A percentile compares a stretch with the other conserved stretches of the same genome.
These are phyloP conservation scores for Oryzias dopingdopingensis DNA, from an alignment of 2,797 vertebrate species.

Conservation along the genomic window DNA sequence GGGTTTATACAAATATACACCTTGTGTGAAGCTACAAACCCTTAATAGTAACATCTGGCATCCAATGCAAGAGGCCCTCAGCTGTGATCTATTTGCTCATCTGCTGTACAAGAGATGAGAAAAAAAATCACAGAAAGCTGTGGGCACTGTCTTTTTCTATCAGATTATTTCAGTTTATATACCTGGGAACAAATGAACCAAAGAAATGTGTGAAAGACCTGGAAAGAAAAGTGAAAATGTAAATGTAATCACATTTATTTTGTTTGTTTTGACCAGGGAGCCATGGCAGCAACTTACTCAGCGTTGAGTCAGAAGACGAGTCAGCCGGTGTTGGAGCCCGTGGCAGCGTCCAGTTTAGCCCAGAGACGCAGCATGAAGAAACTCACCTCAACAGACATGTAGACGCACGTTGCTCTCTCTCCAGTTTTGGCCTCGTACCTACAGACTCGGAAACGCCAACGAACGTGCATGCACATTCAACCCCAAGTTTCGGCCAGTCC, in stretches of 20 bases:
- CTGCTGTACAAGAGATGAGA: no score
- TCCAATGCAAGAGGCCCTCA: no score
- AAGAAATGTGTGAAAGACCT: no score
- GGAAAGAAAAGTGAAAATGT: background rate
- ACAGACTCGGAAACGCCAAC: slow-evolving; percentile 25
- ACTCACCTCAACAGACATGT: slow-evolving; percentile 94
- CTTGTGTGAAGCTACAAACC: no score
- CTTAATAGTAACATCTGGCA: no score
- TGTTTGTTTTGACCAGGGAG: slow-evolving; percentile 76
- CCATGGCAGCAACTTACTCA: slow-evolving; percentile 93
- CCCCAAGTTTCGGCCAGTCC: slow-evolving; percentile 60
- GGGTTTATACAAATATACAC: no score
- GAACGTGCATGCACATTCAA: slow-evolving; percentile 4
- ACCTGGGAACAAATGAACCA: no score
- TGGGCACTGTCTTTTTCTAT: no score
- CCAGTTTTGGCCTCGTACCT: slow-evolving; percentile 50
- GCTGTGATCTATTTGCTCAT: no score
- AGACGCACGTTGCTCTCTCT: slow-evolving; percentile 59
- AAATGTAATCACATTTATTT: background rate
- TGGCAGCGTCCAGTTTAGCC: slow-evolving; percentile 94
- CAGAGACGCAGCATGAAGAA: slow-evolving; percentile 98
- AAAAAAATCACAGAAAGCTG: no score
- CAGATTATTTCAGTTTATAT: no score
- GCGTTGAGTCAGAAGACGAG: slow-evolving; percentile 93
- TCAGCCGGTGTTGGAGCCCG: slow-evolving; percentile 94